Conservation (phyloP, 2,888 invertebrate species). For the Noctua janthe region DNA sequence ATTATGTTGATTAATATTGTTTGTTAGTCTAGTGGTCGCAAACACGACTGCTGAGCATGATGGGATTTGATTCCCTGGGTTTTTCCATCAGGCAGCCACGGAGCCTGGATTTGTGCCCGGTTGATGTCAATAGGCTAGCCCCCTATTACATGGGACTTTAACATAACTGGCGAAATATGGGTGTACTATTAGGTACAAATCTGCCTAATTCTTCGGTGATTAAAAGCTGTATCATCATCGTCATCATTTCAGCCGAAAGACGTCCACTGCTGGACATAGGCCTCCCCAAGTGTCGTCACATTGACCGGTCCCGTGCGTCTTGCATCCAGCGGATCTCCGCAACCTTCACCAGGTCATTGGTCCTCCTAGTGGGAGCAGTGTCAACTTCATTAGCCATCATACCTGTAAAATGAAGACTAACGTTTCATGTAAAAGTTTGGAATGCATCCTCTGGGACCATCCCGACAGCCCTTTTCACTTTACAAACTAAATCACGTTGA, state of each 20-base stretch:
- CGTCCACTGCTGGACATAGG: no score
- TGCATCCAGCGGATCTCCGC: no score
- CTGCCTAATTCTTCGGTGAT: no score
- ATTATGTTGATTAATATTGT: neutral
- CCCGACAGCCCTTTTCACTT: conserved; percentile 2
- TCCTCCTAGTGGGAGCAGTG: no score
- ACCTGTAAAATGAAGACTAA: neutral
- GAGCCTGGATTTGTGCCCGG: no score
- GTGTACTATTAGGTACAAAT: no score
- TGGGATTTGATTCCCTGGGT: neutral
- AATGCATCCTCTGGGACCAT: conserved; percentile 5
- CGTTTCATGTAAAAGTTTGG: conserved; percentile 7
- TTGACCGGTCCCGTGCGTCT: no score
- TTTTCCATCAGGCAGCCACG: neutral
- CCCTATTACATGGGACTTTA: neutral
- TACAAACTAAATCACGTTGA: neutral
- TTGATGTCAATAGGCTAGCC: no score
- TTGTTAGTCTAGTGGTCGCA: neutral
- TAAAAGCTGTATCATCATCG: no score
- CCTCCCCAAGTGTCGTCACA: no score
- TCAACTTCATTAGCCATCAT: neutral
- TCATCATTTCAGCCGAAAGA: no score
- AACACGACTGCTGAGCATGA: neutral
- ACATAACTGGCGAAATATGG: neutral
- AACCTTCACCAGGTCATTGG: no score